Evolutionary conservation across 1,140 invertebrate genomes (phyloP).

Genomic region (Brachionus rubens): DNA sequence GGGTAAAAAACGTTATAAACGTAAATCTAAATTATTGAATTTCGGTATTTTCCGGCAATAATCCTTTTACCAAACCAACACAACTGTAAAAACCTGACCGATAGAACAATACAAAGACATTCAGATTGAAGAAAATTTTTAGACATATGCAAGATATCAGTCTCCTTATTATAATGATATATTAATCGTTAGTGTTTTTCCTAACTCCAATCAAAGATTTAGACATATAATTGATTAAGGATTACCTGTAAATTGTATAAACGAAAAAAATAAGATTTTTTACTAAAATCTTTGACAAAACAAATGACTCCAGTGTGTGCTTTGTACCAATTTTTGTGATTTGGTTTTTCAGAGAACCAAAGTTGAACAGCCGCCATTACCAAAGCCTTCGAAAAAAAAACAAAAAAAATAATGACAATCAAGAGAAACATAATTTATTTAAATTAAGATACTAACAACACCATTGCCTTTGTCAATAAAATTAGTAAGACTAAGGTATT

Average conservation of each 20-base stretch:
- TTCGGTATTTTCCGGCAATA: no score
- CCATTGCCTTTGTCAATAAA: constrained; percentile 3
- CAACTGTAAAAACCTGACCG: no score
- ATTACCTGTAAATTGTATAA: constrained; percentile 22
- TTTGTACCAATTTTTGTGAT: constrained; percentile 35
- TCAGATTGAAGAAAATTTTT: no score
- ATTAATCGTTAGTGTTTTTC: no score
- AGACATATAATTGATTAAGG: background rate
- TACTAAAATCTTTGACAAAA: constrained; percentile 41
- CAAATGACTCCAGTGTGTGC: constrained; percentile 2
- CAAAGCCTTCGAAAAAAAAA: background rate
- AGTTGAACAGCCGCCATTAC: constrained; percentile 25
- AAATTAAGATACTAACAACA: background rate
- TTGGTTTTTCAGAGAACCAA: constrained; percentile 34
- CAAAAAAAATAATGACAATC: background rate
- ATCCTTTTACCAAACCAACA: no score
- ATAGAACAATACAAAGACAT: no score
- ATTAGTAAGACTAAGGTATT: background rate
- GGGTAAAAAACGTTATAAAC: no score
- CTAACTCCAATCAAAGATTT: no score
- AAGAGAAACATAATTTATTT: no score
- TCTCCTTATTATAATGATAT: no score
- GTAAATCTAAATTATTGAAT: no score
- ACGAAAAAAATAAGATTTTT: constrained; percentile 41
- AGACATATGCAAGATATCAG: no score